A percentile compares a stretch with the other conserved stretches of the same genome.
phyloP scores from a whole-genome alignment of 2,888 invertebrate species.

The Leptopilina syphax region DNA sequence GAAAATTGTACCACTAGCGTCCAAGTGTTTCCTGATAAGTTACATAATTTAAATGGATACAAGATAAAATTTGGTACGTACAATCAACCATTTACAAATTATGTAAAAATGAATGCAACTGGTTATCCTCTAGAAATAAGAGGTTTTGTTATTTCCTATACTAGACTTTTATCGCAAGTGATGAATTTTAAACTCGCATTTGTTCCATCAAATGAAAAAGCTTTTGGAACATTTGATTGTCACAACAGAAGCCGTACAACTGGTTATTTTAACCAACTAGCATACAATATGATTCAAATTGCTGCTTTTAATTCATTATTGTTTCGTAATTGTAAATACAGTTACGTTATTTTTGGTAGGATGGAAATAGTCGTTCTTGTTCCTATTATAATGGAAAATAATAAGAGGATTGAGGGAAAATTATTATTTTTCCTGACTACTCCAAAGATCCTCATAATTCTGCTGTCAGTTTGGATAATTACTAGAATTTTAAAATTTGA shows the following conservation, averaged over 20 bases:
- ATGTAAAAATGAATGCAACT: background rate
- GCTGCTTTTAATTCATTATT: background rate
- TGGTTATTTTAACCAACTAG: background rate
- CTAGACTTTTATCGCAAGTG: background rate
- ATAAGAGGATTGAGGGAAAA: background rate
- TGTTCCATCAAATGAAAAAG: background rate
- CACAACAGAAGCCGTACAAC: background rate
- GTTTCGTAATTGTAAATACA: background rate
- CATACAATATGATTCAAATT: background rate
- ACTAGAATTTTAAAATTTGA: background rate
- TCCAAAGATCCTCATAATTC: background rate
- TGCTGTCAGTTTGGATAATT: background rate
- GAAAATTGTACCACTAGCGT: too few species aligned
- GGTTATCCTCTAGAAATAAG: background rate
- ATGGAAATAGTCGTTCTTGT: background rate
- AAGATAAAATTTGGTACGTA: background rate
- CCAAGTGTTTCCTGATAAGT: background rate
- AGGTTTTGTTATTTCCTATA: background rate
- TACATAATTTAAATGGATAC: background rate
- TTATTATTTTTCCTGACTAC: background rate
- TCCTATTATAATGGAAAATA: background rate
- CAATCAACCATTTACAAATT: background rate
- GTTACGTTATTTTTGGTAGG: background rate
- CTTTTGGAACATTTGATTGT: background rate
- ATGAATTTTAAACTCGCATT: background rate